phyloP scores from a whole-genome alignment of 2,888 invertebrate genomes.

The Trypoxylon attenuatum region DNA sequence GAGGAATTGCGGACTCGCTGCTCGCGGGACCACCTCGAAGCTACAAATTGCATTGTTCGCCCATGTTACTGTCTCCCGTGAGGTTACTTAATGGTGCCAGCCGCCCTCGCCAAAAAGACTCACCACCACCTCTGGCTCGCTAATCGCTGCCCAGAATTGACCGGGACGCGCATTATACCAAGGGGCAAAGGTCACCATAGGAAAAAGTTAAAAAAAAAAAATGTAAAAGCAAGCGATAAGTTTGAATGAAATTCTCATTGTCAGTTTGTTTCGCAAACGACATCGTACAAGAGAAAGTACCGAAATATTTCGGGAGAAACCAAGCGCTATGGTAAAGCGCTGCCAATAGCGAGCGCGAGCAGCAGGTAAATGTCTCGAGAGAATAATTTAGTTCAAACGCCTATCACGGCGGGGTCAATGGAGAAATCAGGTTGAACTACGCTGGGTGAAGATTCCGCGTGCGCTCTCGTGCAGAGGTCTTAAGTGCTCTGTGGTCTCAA shows the following conservation, averaged over 20 bases:
- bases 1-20: conserved; percentile 27
- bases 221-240: no score
- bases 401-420: conserved; percentile 46
- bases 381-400: conserved; percentile 41
- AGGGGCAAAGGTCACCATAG: no score
- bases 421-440: conserved; percentile 52
- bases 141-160: no score
- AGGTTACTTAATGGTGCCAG: conserved; percentile 56
- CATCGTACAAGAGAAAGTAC: no score
- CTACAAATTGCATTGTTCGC: conserved; percentile 70
- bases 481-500: conserved; percentile 56
- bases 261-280: no score
- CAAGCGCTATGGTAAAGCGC: not conserved
- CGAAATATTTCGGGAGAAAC: not conserved
- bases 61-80: conserved; percentile 51
- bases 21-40: conserved; percentile 50
- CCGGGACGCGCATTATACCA: no score
- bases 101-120: not conserved
- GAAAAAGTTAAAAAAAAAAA: no score
- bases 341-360: not conserved
- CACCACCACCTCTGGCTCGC: no score
- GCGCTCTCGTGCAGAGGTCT: conserved; percentile 27
- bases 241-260: no score
- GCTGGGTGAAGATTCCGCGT: conserved; percentile 26
- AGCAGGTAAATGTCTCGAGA: conserved; percentile 1